Percentiles rank a stretch among this genome's conserved stretches.
phyloP scores from a whole-genome alignment of 1,140 invertebrate species.

The Trichonephila clavata region DNA sequence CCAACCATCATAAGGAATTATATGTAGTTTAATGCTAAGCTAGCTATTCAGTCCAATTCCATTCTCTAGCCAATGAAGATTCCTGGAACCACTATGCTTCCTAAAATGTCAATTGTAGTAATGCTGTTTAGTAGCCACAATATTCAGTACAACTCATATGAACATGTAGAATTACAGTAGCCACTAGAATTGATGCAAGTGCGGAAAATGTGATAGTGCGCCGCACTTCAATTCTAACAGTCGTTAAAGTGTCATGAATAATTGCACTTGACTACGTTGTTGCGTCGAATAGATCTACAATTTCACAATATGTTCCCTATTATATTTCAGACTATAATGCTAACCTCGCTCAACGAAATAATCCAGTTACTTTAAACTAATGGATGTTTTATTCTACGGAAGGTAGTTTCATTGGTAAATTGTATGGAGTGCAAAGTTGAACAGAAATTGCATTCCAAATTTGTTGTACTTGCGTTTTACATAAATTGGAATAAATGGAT shows the following conservation, averaged over 20 bases:
- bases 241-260: conserved; percentile 25
- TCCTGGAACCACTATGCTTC: background rate
- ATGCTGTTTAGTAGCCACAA: conserved; percentile 7
- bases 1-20: background rate
- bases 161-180: background rate
- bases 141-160: background rate
- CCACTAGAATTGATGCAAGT: background rate
- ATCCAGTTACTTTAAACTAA: background rate
- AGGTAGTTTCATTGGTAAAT: no score
- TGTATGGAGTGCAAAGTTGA: no score
- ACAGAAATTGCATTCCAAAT: no score
- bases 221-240: conserved; percentile 20
- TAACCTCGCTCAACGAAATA: background rate
- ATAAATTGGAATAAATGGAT: no score
- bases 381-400: background rate
- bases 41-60: background rate
- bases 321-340: background rate
- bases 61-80: background rate
- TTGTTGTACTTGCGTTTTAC: no score
- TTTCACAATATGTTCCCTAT: conserved; percentile 3
- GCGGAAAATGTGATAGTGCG: conserved; percentile 36
- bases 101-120: conserved; percentile 4
- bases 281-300: background rate
- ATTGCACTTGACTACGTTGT: background rate
- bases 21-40: background rate